Conservation (phyloP, 2,888 invertebrate genomes). For the Hymenopus coronatus region DNA sequence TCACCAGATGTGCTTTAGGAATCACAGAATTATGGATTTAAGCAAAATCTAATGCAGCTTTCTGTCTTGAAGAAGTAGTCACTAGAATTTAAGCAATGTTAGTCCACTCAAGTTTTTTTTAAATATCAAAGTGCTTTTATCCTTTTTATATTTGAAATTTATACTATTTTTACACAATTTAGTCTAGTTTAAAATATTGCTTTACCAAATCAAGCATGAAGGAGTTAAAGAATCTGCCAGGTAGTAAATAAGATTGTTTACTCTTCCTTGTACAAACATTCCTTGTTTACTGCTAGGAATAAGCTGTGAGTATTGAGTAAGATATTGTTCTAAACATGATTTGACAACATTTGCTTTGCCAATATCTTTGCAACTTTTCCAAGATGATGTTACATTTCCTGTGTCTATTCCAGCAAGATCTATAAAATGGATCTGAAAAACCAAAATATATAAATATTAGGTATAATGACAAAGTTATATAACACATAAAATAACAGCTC, state of each 20-base stretch:
- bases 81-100: too few relatives aligned
- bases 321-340: neutral
- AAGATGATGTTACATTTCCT: neutral
- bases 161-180: neutral
- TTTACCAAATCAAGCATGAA: neutral
- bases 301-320: neutral
- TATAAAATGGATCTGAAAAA: neutral
- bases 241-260: neutral
- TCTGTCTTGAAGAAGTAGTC: too few relatives aligned
- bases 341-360: neutral
- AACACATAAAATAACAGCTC: too few relatives aligned
- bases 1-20: too few relatives aligned
- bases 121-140: too few relatives aligned
- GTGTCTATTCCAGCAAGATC: neutral
- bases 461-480: too few relatives aligned
- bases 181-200: neutral
- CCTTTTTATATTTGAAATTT: too few relatives aligned
- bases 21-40: too few relatives aligned
- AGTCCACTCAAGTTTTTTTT: too few relatives aligned
- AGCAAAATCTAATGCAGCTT: too few relatives aligned
- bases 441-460: too few relatives aligned
- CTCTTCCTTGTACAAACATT: neutral
- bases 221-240: neutral
- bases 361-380: neutral
- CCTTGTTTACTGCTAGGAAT: neutral